These are phyloP conservation scores for Calypte anna DNA, from an alignment of 2,113 vertebrate genomes.

Conservation along the genomic window DNA sequence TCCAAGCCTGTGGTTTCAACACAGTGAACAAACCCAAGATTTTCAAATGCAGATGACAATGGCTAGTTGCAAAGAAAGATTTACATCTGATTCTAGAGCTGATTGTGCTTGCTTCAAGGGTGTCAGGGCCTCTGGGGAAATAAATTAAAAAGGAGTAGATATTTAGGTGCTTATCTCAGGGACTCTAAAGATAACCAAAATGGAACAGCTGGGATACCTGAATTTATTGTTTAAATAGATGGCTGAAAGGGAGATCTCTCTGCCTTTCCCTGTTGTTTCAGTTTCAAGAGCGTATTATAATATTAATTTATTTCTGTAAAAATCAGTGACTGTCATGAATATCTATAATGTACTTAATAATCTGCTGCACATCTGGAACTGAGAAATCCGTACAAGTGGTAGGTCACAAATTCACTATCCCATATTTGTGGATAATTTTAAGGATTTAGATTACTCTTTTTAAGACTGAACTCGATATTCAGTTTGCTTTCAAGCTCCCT, in stretches of 20 bases:
- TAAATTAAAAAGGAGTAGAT: not conserved
- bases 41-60: not conserved
- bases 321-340: not conserved
- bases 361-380: not conserved
- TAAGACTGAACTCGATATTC: not conserved
- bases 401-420: not conserved
- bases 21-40: not conserved
- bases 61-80: not conserved
- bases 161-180: not conserved
- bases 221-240: not conserved
- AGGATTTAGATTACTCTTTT: slow-evolving; percentile 17
- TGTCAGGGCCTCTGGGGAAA: not conserved
- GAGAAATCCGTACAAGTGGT: not conserved
- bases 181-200: not conserved
- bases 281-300: not conserved
- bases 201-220: fast-evolving
- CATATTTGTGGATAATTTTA: not conserved
- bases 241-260: not conserved
- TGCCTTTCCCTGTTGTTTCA: not conserved
- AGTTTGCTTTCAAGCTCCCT: slow-evolving; percentile 16
- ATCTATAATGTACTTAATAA: not conserved
- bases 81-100: not conserved
- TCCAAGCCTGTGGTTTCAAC: not conserved
- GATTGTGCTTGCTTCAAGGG: not conserved
- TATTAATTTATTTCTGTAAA: slow-evolving; percentile 16